Base-by-base conservation (phyloP, 1,140 invertebrate genomes). In the Drosophila watanabei region DNA sequence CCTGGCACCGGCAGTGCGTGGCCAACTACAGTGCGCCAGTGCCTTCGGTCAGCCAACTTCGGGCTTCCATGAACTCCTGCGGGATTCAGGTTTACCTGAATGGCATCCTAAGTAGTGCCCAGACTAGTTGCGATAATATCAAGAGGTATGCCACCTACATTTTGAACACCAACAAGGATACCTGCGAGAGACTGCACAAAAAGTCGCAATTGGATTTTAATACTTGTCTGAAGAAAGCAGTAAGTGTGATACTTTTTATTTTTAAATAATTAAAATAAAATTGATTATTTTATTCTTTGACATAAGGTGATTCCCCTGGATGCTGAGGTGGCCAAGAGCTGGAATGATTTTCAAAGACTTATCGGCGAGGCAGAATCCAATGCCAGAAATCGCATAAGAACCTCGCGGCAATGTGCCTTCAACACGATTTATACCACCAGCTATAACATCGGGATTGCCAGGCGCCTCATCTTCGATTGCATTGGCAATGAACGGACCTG, bases 1-100 rank as follows among this genome's bases (percentile, higher is more conserved):
- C 60, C 32, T 62, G 60, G 60, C 60, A 62, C 2, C 32, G 60
- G 4, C 60, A 62, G 20, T 62, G 60, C 8, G 60, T 62, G 18
- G 7, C 32, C 20, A 62, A 62, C 7, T 62, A 62, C 16, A 62
- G 60, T 62, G 20, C 33, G 16, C n/a, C 33, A 4, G n/a, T 62
- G 20, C 60, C 60, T 9, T 24, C 60, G 5, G 20, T 48, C 5
- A 62, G 46, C 5, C 46, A 51, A 24, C 52, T 56, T 37, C 18
- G 46, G 11, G 46, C 60, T 24, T 35, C 32, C 24, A 62, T 62
- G 60, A 37, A 28, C 16, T 7, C 16, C 10, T 62, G 60, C 5
- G 33, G 16, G 5, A 24, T 32, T 52, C 11, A 48, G 30, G 20
- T 33, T 5, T 52, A 62, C n/a, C 8, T 52, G 16, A 8, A 35